A percentile compares a stretch with the other conserved stretches of the same genome.
Evolutionary conservation across 2,797 vertebrate species (phyloP).

Genomic region (Pangasius mekongensis): DNA sequence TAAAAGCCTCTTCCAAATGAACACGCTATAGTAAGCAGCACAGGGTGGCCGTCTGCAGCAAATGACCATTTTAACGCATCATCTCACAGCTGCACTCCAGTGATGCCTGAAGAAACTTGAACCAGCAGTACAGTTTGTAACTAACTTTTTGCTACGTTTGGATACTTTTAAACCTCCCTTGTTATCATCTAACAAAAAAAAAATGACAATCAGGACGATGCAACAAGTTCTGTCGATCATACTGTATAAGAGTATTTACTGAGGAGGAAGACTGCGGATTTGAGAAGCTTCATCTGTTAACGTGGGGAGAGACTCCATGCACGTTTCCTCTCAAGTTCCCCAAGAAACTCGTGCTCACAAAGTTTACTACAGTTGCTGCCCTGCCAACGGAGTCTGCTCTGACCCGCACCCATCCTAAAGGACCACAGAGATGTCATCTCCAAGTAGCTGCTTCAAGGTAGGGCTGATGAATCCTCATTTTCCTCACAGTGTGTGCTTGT

Average conservation of each 20-base stretch:
- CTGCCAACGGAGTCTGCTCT: conserved; percentile 64
- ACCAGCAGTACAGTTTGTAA: conserved; percentile 52
- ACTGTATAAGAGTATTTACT: neutral
- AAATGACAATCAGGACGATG: conserved; percentile 20
- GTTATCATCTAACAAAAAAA: neutral
- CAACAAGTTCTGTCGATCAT: neutral
- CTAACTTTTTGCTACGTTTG: neutral
- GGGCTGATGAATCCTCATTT: neutral
- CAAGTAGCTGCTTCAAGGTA: conserved; percentile 77
- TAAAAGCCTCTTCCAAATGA: conserved; percentile 83
- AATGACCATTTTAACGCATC: conserved; percentile 65
- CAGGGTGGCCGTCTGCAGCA: conserved; percentile 74
- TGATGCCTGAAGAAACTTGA: conserved; percentile 70
- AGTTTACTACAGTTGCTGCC: conserved; percentile 60
- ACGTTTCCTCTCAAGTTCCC: conserved; percentile 58
- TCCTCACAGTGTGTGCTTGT: neutral
- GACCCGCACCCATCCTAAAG: conserved; percentile 72
- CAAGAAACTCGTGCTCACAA: conserved; percentile 65
- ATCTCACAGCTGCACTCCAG: conserved; percentile 69
- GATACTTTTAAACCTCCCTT: neutral
- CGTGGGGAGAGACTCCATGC: conserved; percentile 68
- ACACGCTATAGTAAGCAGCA: conserved; percentile 73
- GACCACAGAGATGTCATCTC: conserved; percentile 44
- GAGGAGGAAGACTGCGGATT: conserved; percentile 11
- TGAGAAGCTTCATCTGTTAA: neutral